These are phyloP conservation scores for Scylla paramamosain DNA, from an alignment of 1,140 invertebrate genomes.

Conservation along the genomic window DNA sequence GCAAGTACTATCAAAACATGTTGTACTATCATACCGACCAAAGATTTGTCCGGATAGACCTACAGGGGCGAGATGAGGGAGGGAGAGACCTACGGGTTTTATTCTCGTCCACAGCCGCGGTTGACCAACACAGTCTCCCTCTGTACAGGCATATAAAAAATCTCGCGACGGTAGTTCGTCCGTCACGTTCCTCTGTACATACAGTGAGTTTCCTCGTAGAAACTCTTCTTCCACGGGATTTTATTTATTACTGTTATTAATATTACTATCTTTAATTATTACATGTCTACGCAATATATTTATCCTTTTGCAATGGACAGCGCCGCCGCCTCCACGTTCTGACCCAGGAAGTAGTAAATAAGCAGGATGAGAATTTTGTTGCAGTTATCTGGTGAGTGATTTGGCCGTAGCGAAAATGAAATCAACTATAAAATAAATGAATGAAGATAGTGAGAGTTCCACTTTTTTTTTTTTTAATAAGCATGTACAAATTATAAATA, in stretches of 20 bases:
- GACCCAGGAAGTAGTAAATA: slow-evolving; percentile 35
- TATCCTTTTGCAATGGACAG: slow-evolving; percentile 27
- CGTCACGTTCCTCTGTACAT: slow-evolving; percentile 21
- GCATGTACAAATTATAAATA: slow-evolving; percentile 67
- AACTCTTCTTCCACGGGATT: not conserved
- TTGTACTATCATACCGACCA: not conserved
- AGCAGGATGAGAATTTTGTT: slow-evolving; percentile 16
- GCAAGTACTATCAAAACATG: not conserved
- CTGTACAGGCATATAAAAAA: slow-evolving; percentile 47
- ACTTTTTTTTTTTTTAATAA: slow-evolving; percentile 31
- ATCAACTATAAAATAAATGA: not conserved
- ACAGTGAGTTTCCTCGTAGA: not conserved
- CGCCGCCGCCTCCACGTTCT: slow-evolving; percentile 36
- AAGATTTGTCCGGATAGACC: not conserved
- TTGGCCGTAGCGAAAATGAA: not conserved
- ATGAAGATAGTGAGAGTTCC: not conserved
- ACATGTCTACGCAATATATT: slow-evolving; percentile 31
- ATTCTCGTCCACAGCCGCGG: slow-evolving; percentile 16
- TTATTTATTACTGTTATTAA: slow-evolving; percentile 33
- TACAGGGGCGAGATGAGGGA: slow-evolving; percentile 23
- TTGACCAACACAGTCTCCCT: slow-evolving; percentile 25
- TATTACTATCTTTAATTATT: slow-evolving; percentile 9
- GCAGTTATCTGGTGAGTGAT: not conserved
- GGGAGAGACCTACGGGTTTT: slow-evolving; percentile 10
- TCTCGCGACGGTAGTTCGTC: not conserved